Percentiles rank a stretch among this genome's conserved stretches.
Evolutionary conservation across 1,140 invertebrate species (phyloP).

Genomic region (Zaprionus camerounensis): DNA sequence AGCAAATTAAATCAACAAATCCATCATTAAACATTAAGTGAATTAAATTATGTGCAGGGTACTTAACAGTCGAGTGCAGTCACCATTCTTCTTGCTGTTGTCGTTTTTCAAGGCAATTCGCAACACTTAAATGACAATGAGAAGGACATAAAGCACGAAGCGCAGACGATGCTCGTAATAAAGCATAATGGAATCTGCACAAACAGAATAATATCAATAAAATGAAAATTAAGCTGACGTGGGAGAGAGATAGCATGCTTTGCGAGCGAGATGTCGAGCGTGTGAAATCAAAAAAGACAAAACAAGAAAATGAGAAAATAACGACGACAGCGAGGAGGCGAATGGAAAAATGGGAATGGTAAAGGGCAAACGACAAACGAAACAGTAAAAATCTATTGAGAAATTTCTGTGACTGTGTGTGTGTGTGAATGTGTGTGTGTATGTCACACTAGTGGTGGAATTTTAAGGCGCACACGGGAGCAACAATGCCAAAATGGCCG

Average conservation of each 20-base stretch:
- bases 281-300: constrained; percentile 43
- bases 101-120: constrained; percentile 23
- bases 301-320: not conserved
- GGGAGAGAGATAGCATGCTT: constrained; percentile 8
- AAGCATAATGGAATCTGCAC: constrained; percentile 66
- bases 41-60: not conserved
- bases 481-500: constrained; percentile 73
- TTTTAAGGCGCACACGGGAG: constrained; percentile 58
- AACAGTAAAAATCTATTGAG: constrained; percentile 65
- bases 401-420: constrained; percentile 41
- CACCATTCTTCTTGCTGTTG: not conserved
- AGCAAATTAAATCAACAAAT: too few species aligned
- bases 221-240: constrained; percentile 63
- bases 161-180: constrained; percentile 43
- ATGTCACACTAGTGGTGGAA: constrained; percentile 69
- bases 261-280: constrained; percentile 6
- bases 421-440: constrained; percentile 31
- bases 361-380: constrained; percentile 36
- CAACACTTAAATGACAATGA: constrained; percentile 36
- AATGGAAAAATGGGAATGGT: constrained; percentile 11
- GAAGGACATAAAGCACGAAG: constrained; percentile 44
- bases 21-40: not conserved
- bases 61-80: not conserved
- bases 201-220: constrained; percentile 76
- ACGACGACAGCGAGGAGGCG: not conserved